Evolutionary conservation across 2,113 vertebrate genomes (phyloP).

Genomic region (Sclerurus mexicanus): DNA sequence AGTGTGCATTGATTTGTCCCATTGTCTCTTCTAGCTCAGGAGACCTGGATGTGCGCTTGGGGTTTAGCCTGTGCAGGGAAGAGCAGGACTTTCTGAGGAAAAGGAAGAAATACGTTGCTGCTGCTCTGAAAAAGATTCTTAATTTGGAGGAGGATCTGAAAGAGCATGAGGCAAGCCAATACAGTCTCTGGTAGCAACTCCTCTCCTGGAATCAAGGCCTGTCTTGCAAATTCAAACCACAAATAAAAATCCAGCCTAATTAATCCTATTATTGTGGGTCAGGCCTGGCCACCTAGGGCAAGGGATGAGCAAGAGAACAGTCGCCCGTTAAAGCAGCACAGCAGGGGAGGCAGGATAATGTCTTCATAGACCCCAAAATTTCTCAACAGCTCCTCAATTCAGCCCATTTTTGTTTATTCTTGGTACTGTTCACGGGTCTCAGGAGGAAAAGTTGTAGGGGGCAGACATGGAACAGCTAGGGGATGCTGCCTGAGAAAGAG

Average conservation of each 20-base stretch:
- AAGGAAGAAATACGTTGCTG: constrained; percentile 74
- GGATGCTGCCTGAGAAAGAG: not conserved
- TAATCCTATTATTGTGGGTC: not conserved
- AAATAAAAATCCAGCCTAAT: not conserved
- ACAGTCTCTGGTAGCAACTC: not conserved
- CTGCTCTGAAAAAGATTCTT: constrained; percentile 77
- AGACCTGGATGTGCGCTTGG: constrained; percentile 77
- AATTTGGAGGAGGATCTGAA: constrained; percentile 72
- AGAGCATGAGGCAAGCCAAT: constrained; percentile 71
- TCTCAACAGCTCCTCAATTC: not conserved
- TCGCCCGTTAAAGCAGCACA: not conserved
- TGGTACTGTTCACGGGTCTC: not conserved
- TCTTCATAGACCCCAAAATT: not conserved
- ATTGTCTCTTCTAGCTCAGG: constrained; percentile 59
- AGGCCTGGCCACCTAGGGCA: not conserved
- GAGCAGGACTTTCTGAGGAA: constrained; percentile 81
- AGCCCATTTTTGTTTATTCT: not conserved
- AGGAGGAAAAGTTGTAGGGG: not conserved
- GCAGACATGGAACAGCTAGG: not conserved
- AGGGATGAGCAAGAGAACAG: not conserved
- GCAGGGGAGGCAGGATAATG: not conserved
- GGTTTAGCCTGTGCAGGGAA: constrained; percentile 72
- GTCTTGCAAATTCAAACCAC: not conserved
- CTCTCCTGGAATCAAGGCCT: rapidly evolving
- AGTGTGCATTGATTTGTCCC: not conserved